Conservation (phyloP, 2,797 vertebrate species). For the Anableps anableps region DNA sequence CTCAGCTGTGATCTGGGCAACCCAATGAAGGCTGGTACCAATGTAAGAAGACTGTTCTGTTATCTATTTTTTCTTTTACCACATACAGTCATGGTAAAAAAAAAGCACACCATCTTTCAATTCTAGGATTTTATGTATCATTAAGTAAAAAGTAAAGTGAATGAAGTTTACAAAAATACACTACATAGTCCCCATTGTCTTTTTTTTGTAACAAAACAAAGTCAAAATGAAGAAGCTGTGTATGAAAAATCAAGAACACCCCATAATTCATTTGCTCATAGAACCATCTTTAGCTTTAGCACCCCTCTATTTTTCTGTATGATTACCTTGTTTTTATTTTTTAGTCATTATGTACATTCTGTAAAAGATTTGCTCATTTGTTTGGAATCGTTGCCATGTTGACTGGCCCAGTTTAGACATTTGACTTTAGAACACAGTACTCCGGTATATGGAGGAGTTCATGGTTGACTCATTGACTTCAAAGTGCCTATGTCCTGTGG, state of each 20-base stretch:
- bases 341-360: neutral
- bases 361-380: neutral
- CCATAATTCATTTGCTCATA: neutral
- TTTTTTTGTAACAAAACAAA: neutral
- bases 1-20: conserved; percentile 94
- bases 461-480: neutral
- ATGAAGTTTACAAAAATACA: neutral
- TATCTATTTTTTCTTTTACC: neutral
- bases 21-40: conserved; percentile 92
- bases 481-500: neutral
- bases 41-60: conserved; percentile 76
- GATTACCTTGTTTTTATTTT: neutral
- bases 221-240: neutral
- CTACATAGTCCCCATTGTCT: neutral
- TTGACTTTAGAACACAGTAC: neutral
- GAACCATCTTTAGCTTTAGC: neutral
- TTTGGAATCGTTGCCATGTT: neutral
- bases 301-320: neutral
- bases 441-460: neutral
- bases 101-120: neutral
- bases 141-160: neutral
- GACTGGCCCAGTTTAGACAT: neutral
- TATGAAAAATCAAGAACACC: neutral
- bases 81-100: neutral
- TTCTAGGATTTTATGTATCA: neutral